phyloP scores from a whole-genome alignment of 2,113 vertebrate genomes.

The pig (Sus scrofa) region DNA sequence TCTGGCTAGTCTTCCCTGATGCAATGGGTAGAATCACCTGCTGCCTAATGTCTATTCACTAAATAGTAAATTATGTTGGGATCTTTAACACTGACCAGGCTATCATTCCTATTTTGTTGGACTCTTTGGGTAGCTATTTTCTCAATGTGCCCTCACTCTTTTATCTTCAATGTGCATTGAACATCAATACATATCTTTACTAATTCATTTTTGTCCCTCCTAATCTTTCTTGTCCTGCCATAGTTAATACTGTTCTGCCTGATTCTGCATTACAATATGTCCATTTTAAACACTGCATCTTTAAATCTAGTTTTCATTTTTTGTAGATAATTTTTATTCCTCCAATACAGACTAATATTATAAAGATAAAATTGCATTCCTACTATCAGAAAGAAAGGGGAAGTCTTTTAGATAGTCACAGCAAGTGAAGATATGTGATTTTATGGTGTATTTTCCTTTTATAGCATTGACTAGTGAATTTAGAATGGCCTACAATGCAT shows the following conservation, averaged over 20 bases:
- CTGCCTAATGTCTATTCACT: neutral
- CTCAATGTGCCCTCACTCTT: rapidly evolving
- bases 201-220: neutral
- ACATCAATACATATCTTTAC: too few relatives aligned
- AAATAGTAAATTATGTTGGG: neutral
- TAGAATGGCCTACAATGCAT: neutral
- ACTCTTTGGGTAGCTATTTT: neutral
- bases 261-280: neutral
- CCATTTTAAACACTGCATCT: neutral
- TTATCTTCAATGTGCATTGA: neutral
- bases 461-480: neutral
- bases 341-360: neutral
- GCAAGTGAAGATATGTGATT: neutral
- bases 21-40: neutral
- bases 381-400: neutral
- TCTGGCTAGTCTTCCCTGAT: too few relatives aligned
- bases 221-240: neutral
- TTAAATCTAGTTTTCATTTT: neutral
- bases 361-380: neutral
- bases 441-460: neutral
- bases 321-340: neutral
- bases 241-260: neutral
- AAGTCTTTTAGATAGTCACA: neutral
- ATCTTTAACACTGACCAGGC: neutral
- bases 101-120: too few relatives aligned